Conservation (phyloP, 2,888 invertebrate species). For the Calameuta filiformis region DNA sequence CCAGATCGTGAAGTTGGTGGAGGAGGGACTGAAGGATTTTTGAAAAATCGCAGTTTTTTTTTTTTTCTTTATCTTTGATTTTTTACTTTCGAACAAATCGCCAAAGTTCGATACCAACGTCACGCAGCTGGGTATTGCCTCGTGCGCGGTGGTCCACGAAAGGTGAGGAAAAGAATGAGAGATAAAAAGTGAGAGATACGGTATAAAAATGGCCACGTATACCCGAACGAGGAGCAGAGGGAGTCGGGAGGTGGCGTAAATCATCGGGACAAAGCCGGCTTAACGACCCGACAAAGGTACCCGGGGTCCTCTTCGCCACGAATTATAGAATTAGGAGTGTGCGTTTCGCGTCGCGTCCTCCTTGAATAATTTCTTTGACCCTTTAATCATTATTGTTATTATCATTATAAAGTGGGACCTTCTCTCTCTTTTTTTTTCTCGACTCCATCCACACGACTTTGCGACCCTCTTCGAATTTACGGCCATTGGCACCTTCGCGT, state of each 20-base stretch:
- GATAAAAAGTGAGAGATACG: too few species aligned
- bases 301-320: slow-evolving; percentile 48
- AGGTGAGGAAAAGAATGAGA: too few species aligned
- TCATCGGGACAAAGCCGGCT: slow-evolving; percentile 64
- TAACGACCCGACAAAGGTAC: slow-evolving; percentile 64
- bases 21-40: too few species aligned
- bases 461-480: slow-evolving; percentile 43
- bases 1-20: too few species aligned
- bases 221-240: slow-evolving; percentile 32
- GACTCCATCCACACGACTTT: slow-evolving; percentile 10
- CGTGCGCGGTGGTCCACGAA: too few species aligned
- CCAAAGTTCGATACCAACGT: too few species aligned
- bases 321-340: slow-evolving; percentile 62
- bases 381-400: too few species aligned
- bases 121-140: too few species aligned
- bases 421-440: slow-evolving; percentile 22
- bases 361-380: too few species aligned
- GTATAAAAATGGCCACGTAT: slow-evolving; percentile 14
- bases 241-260: slow-evolving; percentile 56
- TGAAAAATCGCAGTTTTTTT: too few species aligned
- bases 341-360: slow-evolving; percentile 27
- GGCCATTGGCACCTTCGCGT: slow-evolving; percentile 52
- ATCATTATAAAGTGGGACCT: background rate
- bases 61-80: too few species aligned
- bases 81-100: too few species aligned